Percentiles rank a stretch among this genome's conserved stretches.
These are phyloP conservation scores for Sisyra nigra DNA, from an alignment of 2,888 invertebrate genomes.

Conservation along the genomic window DNA sequence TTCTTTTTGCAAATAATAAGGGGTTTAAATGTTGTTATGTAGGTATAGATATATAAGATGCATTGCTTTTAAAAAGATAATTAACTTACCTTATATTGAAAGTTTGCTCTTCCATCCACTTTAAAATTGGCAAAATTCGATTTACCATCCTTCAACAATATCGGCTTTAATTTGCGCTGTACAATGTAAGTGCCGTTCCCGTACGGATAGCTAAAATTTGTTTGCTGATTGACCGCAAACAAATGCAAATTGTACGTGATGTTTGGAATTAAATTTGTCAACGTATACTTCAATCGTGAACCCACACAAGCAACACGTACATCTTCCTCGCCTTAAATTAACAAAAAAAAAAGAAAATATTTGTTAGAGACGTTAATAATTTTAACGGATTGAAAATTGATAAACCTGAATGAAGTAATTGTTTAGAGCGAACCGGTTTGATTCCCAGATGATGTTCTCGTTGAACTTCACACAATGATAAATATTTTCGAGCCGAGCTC, in stretches of 20 bases:
- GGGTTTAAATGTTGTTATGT: no score
- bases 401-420: no score
- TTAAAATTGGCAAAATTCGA: conserved; percentile 31
- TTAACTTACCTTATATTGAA: conserved; percentile 42
- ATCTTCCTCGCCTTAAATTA: conserved; percentile 9
- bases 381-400: no score
- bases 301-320: conserved; percentile 31
- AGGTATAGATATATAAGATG: no score
- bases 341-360: conserved; percentile 5
- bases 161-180: conserved; percentile 21
- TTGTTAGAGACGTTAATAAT: not conserved
- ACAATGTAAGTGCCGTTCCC: conserved; percentile 26
- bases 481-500: conserved; percentile 27
- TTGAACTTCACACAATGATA: conserved; percentile 31
- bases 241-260: conserved; percentile 34
- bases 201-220: conserved; percentile 33
- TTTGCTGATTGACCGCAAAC: conserved; percentile 32
- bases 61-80: no score
- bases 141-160: conserved; percentile 31
- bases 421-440: no score
- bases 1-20: no score
- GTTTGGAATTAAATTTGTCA: conserved; percentile 28
- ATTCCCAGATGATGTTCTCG: conserved; percentile 17
- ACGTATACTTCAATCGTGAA: conserved; percentile 29
- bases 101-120: conserved; percentile 33